phyloP scores from a whole-genome alignment of 2,888 invertebrate species.

The Theretra japonica region DNA sequence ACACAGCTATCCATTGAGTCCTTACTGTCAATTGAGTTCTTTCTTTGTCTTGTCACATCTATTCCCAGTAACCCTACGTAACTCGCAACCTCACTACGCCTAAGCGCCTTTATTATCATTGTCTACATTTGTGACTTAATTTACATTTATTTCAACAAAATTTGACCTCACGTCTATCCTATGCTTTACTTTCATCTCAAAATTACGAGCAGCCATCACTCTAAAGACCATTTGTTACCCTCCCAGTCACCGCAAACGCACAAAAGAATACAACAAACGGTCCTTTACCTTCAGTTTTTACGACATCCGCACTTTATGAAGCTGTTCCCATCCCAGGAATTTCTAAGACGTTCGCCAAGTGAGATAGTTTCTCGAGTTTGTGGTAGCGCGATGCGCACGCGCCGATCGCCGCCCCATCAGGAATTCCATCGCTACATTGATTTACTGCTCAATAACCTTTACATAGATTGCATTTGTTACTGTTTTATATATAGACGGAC shows the following conservation, averaged over 20 bases:
- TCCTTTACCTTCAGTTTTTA: not conserved
- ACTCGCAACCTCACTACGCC: no score
- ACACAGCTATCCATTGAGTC: no score
- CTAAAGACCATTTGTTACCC: not conserved
- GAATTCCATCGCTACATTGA: constrained; percentile 49
- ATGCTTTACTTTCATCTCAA: no score
- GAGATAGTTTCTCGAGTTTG: constrained; percentile 6
- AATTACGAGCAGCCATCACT: no score
- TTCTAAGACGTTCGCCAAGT: not conserved
- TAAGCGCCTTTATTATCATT: no score
- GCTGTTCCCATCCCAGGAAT: not conserved
- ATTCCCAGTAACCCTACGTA: no score
- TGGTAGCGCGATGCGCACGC: constrained; percentile 42
- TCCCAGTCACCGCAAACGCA: not conserved
- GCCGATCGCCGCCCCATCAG: constrained; percentile 45
- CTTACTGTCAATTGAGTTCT: no score
- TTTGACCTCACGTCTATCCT: no score
- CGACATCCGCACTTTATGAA: not conserved
- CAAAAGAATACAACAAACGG: not conserved
- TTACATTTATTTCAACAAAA: no score
- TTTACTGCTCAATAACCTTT: constrained; percentile 47
- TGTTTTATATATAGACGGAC: not conserved
- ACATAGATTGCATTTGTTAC: constrained; percentile 24
- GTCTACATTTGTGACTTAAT: no score
- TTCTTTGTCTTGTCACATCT: no score